These are phyloP conservation scores for Aldrovandia affinis DNA, from an alignment of 2,797 vertebrate species.

Conservation along the genomic window DNA sequence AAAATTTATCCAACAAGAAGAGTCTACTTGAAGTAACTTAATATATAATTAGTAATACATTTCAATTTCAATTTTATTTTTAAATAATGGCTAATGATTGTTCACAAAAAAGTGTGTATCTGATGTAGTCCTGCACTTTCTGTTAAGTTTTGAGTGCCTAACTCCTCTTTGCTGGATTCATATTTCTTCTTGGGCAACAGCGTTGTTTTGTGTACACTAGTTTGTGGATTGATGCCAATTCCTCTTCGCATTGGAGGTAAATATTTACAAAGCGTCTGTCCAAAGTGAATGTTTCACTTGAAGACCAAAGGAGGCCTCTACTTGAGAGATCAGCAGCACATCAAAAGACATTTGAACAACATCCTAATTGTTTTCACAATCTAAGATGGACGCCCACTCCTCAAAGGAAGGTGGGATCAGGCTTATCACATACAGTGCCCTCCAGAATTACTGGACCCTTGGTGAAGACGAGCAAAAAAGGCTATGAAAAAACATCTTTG, in stretches of 20 bases:
- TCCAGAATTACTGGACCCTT: no score
- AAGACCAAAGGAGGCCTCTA: neutral
- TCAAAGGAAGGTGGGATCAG: neutral
- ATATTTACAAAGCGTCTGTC: neutral
- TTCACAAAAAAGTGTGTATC: no score
- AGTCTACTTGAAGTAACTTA: no score
- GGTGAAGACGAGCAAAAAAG: no score
- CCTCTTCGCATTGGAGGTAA: neutral
- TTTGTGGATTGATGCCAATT: neutral
- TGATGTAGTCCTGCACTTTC: no score
- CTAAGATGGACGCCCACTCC: neutral
- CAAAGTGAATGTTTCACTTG: neutral
- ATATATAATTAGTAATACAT: no score
- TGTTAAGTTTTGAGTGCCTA: no score
- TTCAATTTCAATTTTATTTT: constrained; percentile 47
- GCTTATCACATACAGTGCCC: no score
- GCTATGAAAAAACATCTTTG: no score
- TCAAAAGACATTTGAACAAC: neutral
- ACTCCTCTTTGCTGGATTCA: neutral
- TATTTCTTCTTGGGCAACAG: neutral
- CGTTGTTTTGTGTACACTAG: neutral
- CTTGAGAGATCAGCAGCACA: neutral
- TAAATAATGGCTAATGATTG: constrained; percentile 9
- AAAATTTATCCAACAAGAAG: no score
- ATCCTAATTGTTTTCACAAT: neutral